Evolutionary conservation across 2,888 invertebrate genomes (phyloP).

Genomic region (Apomyelois bistriatella): DNA sequence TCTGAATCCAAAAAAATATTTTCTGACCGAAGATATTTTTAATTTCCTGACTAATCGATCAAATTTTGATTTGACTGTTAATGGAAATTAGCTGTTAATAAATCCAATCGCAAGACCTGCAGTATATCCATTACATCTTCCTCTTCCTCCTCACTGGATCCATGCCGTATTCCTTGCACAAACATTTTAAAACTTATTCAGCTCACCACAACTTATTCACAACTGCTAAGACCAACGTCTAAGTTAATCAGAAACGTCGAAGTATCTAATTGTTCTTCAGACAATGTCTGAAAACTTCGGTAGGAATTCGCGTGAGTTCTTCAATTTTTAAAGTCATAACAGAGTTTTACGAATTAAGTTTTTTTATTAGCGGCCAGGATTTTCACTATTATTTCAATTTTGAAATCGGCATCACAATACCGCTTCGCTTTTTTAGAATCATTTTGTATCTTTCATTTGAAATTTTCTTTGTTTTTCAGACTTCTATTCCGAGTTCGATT

Average conservation of each 20-base stretch:
- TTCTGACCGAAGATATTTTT: too few relatives aligned
- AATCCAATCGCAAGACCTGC: constrained; percentile 46
- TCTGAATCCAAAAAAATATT: too few relatives aligned
- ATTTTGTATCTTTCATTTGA: background rate
- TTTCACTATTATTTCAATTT: background rate
- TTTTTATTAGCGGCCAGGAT: background rate
- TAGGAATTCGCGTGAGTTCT: constrained; percentile 6
- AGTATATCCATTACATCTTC: constrained; percentile 78
- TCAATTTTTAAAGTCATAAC: background rate
- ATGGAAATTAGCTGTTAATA: too few relatives aligned
- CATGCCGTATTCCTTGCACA: constrained; percentile 76
- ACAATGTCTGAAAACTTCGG: background rate
- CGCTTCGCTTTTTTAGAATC: too few relatives aligned
- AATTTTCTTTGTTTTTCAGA: background rate
- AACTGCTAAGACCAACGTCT: background rate
- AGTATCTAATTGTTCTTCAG: background rate
- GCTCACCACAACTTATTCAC: background rate
- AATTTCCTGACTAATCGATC: too few relatives aligned
- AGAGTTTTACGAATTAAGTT: background rate
- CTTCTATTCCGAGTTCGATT: too few relatives aligned
- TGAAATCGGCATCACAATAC: too few relatives aligned
- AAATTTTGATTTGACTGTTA: too few relatives aligned
- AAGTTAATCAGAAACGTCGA: background rate
- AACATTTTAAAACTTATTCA: constrained; percentile 58
- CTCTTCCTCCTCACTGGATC: constrained; percentile 80